phyloP scores from a whole-genome alignment of 2,797 vertebrate species.

The Austrolebias charrua region DNA sequence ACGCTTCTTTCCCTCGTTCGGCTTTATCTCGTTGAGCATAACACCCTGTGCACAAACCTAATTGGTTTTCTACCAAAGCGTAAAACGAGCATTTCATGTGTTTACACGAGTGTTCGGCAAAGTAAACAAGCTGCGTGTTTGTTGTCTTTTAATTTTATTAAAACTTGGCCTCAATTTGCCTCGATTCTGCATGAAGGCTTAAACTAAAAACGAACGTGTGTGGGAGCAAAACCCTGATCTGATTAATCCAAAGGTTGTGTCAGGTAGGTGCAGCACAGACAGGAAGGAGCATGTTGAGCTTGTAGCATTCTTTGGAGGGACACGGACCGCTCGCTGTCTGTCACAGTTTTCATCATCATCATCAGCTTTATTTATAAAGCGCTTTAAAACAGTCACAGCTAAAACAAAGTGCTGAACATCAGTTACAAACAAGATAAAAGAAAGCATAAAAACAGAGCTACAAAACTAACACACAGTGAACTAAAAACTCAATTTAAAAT shows the following conservation, averaged over 20 bases:
- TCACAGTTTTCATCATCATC: too few species aligned
- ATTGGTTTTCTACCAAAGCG: constrained; percentile 41
- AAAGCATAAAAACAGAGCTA: too few species aligned
- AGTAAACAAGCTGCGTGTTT: constrained; percentile 18
- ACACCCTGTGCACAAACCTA: constrained; percentile 24
- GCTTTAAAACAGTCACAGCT: too few species aligned
- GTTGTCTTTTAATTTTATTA: constrained; percentile 12
- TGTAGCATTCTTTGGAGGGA: too few species aligned
- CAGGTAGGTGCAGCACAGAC: too few species aligned
- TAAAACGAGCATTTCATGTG: constrained; percentile 35
- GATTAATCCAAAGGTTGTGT: constrained; percentile 25
- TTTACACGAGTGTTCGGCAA: constrained; percentile 12
- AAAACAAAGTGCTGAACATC: too few species aligned
- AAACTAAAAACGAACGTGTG: constrained; percentile 25
- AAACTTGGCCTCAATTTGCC: constrained; percentile 27
- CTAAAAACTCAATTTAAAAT: too few species aligned
- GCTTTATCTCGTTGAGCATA: constrained; percentile 21
- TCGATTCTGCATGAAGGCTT: constrained; percentile 29
- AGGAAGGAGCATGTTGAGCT: too few species aligned
- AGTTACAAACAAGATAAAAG: too few species aligned
- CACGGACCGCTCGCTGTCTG: too few species aligned
- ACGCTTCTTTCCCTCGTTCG: constrained; percentile 5
- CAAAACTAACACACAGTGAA: too few species aligned
- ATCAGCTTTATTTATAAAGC: too few species aligned
- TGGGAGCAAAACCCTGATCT: constrained; percentile 45